phyloP scores from a whole-genome alignment of 2,797 vertebrate genomes.

The Rhincodon typus region DNA sequence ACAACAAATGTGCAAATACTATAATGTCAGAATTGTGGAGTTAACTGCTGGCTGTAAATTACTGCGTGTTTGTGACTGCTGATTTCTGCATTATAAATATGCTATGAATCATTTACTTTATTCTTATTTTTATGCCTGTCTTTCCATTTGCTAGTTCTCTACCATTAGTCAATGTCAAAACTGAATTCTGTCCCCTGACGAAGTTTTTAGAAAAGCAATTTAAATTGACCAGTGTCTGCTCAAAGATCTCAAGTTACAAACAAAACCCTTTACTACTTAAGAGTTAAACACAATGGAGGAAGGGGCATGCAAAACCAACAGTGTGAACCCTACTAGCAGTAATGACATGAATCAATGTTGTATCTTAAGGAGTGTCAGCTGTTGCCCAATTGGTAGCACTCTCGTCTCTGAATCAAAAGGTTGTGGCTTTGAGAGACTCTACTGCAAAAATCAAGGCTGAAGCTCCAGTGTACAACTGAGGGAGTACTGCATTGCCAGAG shows the following conservation, averaged over 20 bases:
- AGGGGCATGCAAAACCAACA: not conserved
- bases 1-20: slow-evolving; percentile 67
- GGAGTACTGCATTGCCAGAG: not conserved
- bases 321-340: not conserved
- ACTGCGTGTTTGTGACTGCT: slow-evolving; percentile 53
- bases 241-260: not conserved
- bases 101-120: slow-evolving; percentile 4
- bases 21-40: slow-evolving; percentile 65
- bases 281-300: no score
- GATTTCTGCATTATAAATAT: slow-evolving; percentile 52
- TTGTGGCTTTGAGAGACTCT: not conserved
- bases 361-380: not conserved
- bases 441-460: not conserved
- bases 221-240: not conserved
- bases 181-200: not conserved
- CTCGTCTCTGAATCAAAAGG: not conserved
- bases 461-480: not conserved
- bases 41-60: slow-evolving; percentile 17
- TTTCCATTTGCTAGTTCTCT: not conserved
- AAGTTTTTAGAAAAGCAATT: not conserved
- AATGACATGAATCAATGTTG: not conserved
- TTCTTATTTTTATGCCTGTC: not conserved
- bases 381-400: not conserved
- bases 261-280: no score
- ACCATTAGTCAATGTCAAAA: not conserved